Percentiles rank a stretch among this genome's conserved stretches.
phyloP scores from a whole-genome alignment of 1,140 invertebrate genomes.

The Venturia canescens region DNA sequence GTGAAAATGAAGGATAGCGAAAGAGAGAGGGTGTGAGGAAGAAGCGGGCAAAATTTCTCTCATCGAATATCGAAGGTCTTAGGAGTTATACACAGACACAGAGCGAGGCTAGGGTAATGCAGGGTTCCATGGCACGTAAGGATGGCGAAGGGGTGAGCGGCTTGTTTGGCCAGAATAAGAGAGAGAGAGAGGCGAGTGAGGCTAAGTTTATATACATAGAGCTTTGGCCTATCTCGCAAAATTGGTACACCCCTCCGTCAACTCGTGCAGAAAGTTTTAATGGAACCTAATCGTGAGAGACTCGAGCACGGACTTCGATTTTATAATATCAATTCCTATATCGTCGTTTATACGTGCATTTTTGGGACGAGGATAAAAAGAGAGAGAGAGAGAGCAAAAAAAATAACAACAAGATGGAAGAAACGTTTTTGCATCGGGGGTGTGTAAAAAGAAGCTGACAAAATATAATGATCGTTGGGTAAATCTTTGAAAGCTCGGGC shows the following conservation, averaged over 20 bases:
- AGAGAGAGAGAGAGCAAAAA: no score
- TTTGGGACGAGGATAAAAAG: conserved; percentile 10
- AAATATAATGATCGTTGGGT: not conserved
- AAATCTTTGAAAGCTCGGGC: not conserved
- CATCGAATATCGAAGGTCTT: conserved; percentile 34
- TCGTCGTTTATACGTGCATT: conserved; percentile 9
- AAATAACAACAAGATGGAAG: not conserved
- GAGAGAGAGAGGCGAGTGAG: no score
- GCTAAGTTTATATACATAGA: not conserved
- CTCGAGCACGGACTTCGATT: conserved; percentile 39
- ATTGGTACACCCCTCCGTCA: conserved; percentile 28
- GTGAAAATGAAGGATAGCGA: conserved; percentile 36
- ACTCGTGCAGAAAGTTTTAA: conserved; percentile 42
- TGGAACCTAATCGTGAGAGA: conserved; percentile 39
- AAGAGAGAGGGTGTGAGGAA: conserved; percentile 31
- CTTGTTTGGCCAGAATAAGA: conserved; percentile 4
- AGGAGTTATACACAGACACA: not conserved
- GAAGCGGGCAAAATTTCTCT: conserved; percentile 29
- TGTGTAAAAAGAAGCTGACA: no score
- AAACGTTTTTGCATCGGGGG: no score
- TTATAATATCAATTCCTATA: conserved; percentile 37
- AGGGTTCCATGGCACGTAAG: conserved; percentile 18
- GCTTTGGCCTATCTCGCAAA: conserved; percentile 34
- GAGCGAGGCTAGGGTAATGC: conserved; percentile 8
- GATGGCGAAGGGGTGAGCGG: not conserved